These are phyloP conservation scores for Siphonodentalium dalli DNA, from an alignment of 2,888 invertebrate genomes.

Conservation along the genomic window DNA sequence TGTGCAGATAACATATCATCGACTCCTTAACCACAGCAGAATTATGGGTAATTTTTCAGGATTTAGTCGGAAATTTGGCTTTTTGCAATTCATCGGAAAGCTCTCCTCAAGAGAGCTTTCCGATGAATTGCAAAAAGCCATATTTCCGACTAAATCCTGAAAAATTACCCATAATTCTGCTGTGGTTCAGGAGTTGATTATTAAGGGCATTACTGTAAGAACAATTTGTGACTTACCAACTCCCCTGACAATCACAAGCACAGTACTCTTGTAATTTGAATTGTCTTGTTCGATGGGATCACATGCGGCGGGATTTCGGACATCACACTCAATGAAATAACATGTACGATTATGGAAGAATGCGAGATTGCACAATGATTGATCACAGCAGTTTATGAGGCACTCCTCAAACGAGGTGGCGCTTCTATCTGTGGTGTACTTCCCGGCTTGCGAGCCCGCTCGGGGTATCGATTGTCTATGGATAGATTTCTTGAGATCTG, in stretches of 20 bases:
- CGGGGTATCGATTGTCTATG: conserved; percentile 19
- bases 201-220: too few relatives aligned
- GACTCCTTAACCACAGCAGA: too few relatives aligned
- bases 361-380: conserved; percentile 16
- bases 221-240: conserved; percentile 30
- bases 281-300: conserved; percentile 13
- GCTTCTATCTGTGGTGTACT: conserved; percentile 17
- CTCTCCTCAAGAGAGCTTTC: too few relatives aligned
- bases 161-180: too few relatives aligned
- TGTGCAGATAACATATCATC: too few relatives aligned
- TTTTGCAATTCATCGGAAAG: too few relatives aligned
- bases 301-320: conserved; percentile 20
- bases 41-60: too few relatives aligned
- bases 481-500: conserved; percentile 11
- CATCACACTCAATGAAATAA: conserved; percentile 28
- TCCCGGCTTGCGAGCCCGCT: conserved; percentile 20
- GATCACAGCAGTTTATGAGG: conserved; percentile 27
- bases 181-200: too few relatives aligned
- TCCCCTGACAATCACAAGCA: conserved; percentile 23
- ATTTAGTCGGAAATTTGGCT: too few relatives aligned
- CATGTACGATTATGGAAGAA: conserved; percentile 26
- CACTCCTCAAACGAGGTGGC: conserved; percentile 16
- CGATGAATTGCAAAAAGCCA: too few relatives aligned
- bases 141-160: too few relatives aligned
- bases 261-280: conserved; percentile 24